These are phyloP conservation scores for Watsonalla binaria DNA, from an alignment of 2,888 invertebrate genomes.

Conservation along the genomic window DNA sequence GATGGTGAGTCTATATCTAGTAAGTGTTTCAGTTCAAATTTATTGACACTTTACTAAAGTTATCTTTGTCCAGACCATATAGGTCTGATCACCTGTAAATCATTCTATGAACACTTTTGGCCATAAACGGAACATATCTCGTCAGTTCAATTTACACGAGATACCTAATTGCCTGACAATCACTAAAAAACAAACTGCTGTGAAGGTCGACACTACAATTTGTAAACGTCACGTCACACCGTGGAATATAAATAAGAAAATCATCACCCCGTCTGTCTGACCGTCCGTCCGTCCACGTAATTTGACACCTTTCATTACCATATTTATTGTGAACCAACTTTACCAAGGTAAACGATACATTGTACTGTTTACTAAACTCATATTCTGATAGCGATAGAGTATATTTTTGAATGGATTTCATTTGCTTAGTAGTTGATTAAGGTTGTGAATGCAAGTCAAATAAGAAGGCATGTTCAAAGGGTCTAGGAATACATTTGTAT, in stretches of 20 bases:
- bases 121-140: neutral
- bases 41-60: neutral
- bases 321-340: constrained; percentile 61
- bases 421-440: constrained; percentile 2
- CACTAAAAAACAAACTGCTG: constrained; percentile 40
- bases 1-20: no score
- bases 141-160: constrained; percentile 9
- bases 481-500: constrained; percentile 23
- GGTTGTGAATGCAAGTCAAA: constrained; percentile 40
- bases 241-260: constrained; percentile 55
- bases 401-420: constrained; percentile 5
- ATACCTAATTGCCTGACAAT: constrained; percentile 23
- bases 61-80: neutral
- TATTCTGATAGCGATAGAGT: constrained; percentile 13
- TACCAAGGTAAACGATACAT: constrained; percentile 12
- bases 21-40: no score
- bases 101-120: neutral
- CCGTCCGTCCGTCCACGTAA: constrained; percentile 54
- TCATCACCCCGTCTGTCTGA: constrained; percentile 55
- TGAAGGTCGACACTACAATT: constrained; percentile 57
- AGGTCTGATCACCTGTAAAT: neutral
- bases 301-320: constrained; percentile 77
- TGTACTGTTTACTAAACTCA: constrained; percentile 1
- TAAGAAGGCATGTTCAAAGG: constrained; percentile 40
- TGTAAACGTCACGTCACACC: constrained; percentile 47